Base-by-base conservation (phyloP, 2,888 invertebrate genomes). In the Tiphia femorata region DNA sequence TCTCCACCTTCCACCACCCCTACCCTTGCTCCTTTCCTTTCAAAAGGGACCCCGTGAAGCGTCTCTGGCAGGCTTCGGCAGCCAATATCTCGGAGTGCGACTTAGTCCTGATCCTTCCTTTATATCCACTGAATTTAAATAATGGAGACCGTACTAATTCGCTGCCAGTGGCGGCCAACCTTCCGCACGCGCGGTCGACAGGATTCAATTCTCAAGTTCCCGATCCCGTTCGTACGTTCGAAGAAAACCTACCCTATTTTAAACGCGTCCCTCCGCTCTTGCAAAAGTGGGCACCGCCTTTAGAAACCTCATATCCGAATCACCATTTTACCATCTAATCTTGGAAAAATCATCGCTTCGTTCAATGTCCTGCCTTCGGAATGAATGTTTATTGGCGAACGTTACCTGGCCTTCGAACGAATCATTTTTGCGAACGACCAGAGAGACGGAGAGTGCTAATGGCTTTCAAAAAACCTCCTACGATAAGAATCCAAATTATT, bases 61-160 rank as follows among this genome's bases (percentile, higher is more conserved):
- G 35, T 40, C 43, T 55, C 62, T 52, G 64, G 53, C 51, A 51
- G 65, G 62, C 70, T 73, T 76, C 64, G 69, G 68, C 74, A 76
- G 77, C 71, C 79, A 79, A 79, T 79, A 77, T 75, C 74, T 70
- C 62, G 57, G 67, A 75, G 75, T 73, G 70, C 71, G 77, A 77
- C 74, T 78, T 75, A 78, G 64, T 63, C 69, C 58, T 77, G 77
- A 79, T 79, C 78, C 76, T 67, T 62, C 67, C 67, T 78, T 77
- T 77, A 77, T 77, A 75, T 70, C 64, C 65, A 56, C 43, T 63
- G 73, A 75, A 78, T 79, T 79, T 77, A 72, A 79, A 77, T 79
- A 77, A 79, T 76, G 72, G 72, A 71, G 67, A 58, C 67, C 38
- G 62, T 42, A 70, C 74, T 77, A 78, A 78, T 79, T 79, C 70